Conservation (phyloP, 2,797 vertebrate species). For the Todus mexicanus region DNA sequence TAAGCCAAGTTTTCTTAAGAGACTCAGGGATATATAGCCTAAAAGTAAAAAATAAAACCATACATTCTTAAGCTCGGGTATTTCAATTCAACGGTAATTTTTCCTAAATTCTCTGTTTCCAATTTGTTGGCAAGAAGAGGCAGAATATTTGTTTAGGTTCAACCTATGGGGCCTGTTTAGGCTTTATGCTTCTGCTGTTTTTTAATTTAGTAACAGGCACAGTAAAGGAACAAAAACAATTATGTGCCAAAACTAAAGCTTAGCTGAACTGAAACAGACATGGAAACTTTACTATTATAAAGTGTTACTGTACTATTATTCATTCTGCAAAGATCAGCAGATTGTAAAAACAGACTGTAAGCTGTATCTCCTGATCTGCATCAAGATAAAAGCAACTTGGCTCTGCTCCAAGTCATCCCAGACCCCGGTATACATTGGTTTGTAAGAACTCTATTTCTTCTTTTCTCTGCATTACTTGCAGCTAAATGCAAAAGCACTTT, state of each 20-base stretch:
- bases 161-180: background rate
- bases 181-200: background rate
- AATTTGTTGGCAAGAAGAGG: background rate
- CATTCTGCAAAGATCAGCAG: background rate
- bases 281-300: background rate
- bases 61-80: background rate
- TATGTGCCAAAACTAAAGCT: slow-evolving; percentile 20
- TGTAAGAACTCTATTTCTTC: background rate
- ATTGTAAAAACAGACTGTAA: background rate
- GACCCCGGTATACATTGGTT: background rate
- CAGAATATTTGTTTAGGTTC: background rate
- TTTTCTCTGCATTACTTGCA: background rate
- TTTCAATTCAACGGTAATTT: background rate
- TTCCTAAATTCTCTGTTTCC: background rate
- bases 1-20: background rate
- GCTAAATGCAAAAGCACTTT: background rate
- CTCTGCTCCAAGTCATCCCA: background rate
- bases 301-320: background rate
- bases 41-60: background rate
- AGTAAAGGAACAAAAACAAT: background rate
- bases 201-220: background rate
- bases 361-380: background rate
- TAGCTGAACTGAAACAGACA: slow-evolving; percentile 11
- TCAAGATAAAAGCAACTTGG: background rate
- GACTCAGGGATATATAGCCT: background rate